A percentile compares a stretch with the other conserved stretches of the same genome.
phyloP scores from a whole-genome alignment of 2,113 vertebrate species.

The Dicentrarchus labrax region DNA sequence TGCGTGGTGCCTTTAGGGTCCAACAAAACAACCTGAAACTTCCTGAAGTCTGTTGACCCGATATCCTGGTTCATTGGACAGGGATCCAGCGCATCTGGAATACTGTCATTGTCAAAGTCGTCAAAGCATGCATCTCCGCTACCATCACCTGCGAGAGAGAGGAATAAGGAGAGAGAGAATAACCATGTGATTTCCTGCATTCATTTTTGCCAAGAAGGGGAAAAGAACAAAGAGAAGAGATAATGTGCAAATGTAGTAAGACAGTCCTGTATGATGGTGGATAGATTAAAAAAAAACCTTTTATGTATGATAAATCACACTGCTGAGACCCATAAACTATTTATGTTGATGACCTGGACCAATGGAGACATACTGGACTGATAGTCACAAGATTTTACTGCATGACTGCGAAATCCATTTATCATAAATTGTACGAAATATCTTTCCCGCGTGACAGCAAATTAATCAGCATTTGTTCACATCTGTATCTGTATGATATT shows the following conservation, averaged over 20 bases:
- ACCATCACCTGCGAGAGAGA: constrained; percentile 86
- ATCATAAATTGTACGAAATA: constrained; percentile 14
- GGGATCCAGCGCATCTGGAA: constrained; percentile 92
- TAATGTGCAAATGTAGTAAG: constrained; percentile 3
- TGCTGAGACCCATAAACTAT: constrained; percentile 27
- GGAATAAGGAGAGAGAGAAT: neutral
- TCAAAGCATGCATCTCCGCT: constrained; percentile 94
- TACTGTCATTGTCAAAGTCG: constrained; percentile 95
- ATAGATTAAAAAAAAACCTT: constrained; percentile 18
- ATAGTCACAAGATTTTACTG: constrained; percentile 28
- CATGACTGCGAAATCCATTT: constrained; percentile 51
- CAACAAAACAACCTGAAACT: constrained; percentile 95
- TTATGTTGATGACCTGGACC: constrained; percentile 46
- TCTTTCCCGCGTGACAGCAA: constrained; percentile 25
- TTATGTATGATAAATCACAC: constrained; percentile 30
- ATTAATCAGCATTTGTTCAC: constrained; percentile 10
- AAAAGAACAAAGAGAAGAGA: neutral
- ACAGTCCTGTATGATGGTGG: constrained; percentile 12
- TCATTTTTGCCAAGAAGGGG: neutral
- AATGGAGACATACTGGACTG: constrained; percentile 13
- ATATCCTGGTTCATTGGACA: constrained; percentile 94
- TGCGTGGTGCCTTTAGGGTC: constrained; percentile 97
- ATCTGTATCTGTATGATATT: constrained; percentile 3
- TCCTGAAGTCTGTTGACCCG: constrained; percentile 93
- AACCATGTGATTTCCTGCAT: neutral